Percentiles rank a stretch among this genome's conserved stretches.
Conservation (phyloP, 2,888 invertebrate genomes). For the Eumerus sabulonum region DNA sequence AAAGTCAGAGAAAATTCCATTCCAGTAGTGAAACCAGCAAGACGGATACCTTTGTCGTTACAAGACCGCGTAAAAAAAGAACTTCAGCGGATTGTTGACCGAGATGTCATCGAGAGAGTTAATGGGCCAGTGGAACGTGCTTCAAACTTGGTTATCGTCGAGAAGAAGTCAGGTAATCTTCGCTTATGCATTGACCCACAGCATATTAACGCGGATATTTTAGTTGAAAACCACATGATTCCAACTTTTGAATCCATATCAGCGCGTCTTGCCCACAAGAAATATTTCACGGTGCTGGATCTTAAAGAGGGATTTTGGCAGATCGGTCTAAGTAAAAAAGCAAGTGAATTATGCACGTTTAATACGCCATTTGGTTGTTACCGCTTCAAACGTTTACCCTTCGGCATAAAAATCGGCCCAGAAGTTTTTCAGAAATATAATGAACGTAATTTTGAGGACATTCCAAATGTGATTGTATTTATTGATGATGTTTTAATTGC, state of each 20-base stretch:
- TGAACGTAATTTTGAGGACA: too few species aligned
- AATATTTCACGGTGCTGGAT: too few species aligned
- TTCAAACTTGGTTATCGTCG: too few species aligned
- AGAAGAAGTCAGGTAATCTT: slow-evolving; percentile 48
- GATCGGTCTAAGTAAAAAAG: slow-evolving; percentile 42
- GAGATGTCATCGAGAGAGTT: slow-evolving; percentile 44
- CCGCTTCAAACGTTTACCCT: slow-evolving; percentile 72
- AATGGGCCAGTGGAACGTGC: slow-evolving; percentile 48
- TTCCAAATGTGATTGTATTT: too few species aligned
- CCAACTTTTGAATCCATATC: slow-evolving; percentile 68
- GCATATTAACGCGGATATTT: slow-evolving; percentile 46
- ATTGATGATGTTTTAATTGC: slow-evolving; percentile 73
- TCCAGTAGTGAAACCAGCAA: slow-evolving; percentile 51
- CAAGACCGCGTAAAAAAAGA: slow-evolving; percentile 38
- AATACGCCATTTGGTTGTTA: too few species aligned
- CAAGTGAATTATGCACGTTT: slow-evolving; percentile 57
- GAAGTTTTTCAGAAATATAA: too few species aligned
- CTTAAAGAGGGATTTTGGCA: too few species aligned
- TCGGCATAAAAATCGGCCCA: slow-evolving; percentile 72
- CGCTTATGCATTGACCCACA: slow-evolving; percentile 62
- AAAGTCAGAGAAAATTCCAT: slow-evolving; percentile 44
- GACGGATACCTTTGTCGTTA: slow-evolving; percentile 53
- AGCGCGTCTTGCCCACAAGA: slow-evolving; percentile 53
- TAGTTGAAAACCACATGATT: slow-evolving; percentile 54
- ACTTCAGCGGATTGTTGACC: slow-evolving; percentile 37